Evolutionary conservation across 2,888 invertebrate species (phyloP), one percentile per base, ranked within the genome.

Genomic region (Pteria penguin): DNA sequence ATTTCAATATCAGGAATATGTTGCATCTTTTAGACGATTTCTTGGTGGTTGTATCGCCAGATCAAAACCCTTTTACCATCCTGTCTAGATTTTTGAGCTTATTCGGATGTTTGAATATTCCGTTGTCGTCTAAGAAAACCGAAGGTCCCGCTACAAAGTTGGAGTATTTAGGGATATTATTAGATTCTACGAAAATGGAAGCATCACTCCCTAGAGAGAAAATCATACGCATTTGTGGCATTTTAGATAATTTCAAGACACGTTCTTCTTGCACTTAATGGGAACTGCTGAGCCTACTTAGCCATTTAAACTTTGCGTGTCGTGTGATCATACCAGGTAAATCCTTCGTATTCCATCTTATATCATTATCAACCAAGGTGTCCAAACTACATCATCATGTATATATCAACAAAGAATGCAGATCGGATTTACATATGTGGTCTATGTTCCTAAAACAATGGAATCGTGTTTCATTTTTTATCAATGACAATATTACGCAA

Each of bases 251-350:
- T n/a, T n/a, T n/a, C n/a, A n/a, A n/a, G n/a, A n/a, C n/a, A n/a
- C n/a, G n/a, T n/a, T n/a, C n/a, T n/a, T n/a, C 55, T 8, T 74
- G 74, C 55, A 74, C 68, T 18, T 72, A 71, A 54, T 11, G 45
- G 45, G 60, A 71, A 24, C 32, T 76, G 18, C 55, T 76, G 31
- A 33, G 58, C 8, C 61, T 79, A 14, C 45, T 74, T 18, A 71
- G 79, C 1, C 79, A 79, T 66, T 26, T 78, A 4, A 78, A 72
- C 58, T 78, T 78, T 45, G 72, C 78, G 11, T 33, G 63, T 55
- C 31, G 67, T 18, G 72, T 79, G 2, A 66, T 76, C 5, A 14
- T 58, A 22, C 72, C 72, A 2, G 79, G 73, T 2, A 72, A 61
- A 52, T 57, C 71, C 5, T 77, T 76, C 57, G 65, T 79, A 1